A percentile compares a stretch with the other conserved stretches of the same genome.
Evolutionary conservation across 1,140 invertebrate genomes (phyloP).

Genomic region (honey bee (Apis mellifera)): Amel_HAv3.1 CM009942.2:4708501-4709000

Average conservation of each 20-base stretch:
- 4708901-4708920: too few relatives aligned
- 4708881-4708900: too few relatives aligned
- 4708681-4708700: conserved; percentile 17
- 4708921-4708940: too few relatives aligned
- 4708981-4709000: too few relatives aligned
- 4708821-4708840: background rate
- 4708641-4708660: background rate
- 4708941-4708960: too few relatives aligned
- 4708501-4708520: conserved; percentile 77
- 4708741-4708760: too few relatives aligned
- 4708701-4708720: conserved; percentile 3
- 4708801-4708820: too few relatives aligned
- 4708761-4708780: too few relatives aligned
- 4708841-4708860: too few relatives aligned
- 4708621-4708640: conserved; percentile 9
- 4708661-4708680: conserved; percentile 3
- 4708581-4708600: conserved; percentile 82
- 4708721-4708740: background rate
- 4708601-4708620: conserved; percentile 68
- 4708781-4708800: too few relatives aligned
- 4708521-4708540: conserved; percentile 83
- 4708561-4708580: conserved; percentile 80
- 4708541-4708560: conserved; percentile 70
- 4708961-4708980: too few relatives aligned
- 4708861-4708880: too few relatives aligned